phyloP scores from a whole-genome alignment of 2,113 vertebrate species.

The Vidua chalybeata region DNA sequence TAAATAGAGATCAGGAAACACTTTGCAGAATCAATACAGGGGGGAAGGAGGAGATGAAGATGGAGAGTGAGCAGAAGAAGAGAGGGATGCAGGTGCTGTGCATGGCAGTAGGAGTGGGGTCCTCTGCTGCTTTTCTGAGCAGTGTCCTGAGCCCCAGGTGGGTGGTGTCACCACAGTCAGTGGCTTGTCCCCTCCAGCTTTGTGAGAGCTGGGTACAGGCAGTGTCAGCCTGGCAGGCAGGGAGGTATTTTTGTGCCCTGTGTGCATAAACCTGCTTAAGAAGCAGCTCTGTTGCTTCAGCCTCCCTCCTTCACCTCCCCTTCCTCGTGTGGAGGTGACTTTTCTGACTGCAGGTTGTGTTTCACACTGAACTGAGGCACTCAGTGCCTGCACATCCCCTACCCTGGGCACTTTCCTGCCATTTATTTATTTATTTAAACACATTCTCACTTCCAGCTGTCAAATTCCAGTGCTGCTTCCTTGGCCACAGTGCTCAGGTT shows the following conservation, averaged over 20 bases:
- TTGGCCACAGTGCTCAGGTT: neutral
- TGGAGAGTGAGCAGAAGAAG: neutral
- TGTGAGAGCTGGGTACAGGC: neutral
- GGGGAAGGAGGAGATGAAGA: neutral
- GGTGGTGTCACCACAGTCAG: neutral
- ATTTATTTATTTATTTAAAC: neutral
- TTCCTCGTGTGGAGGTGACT: neutral
- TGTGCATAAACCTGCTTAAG: neutral
- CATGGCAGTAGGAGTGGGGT: neutral
- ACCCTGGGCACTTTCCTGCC: fast-evolving
- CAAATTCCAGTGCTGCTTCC: neutral
- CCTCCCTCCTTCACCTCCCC: neutral
- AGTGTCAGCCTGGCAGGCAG: neutral
- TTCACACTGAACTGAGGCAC: neutral
- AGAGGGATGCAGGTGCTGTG: neutral
- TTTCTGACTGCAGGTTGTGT: neutral
- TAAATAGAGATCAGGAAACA: neutral
- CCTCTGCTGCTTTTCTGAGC: neutral
- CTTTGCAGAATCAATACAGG: neutral
- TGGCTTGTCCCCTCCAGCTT: neutral
- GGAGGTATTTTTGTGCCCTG: neutral
- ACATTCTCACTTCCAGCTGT: neutral
- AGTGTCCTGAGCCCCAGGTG: neutral
- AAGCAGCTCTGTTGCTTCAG: neutral
- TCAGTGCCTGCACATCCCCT: neutral